These are phyloP conservation scores for Notospermus geniculatus DNA, from an alignment of 1,140 invertebrate genomes.

Conservation along the genomic window DNA sequence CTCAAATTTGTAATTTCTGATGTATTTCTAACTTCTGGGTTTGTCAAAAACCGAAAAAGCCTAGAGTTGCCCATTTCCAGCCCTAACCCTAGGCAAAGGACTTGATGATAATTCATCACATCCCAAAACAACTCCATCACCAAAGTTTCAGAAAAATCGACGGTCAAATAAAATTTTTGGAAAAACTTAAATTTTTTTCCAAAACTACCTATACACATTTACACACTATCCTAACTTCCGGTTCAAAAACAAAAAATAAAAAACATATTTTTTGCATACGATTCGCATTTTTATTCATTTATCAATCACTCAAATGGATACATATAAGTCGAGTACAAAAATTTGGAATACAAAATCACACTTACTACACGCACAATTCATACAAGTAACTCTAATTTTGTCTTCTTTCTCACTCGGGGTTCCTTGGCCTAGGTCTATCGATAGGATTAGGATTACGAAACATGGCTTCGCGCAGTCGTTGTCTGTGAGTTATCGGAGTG, in stretches of 20 bases:
- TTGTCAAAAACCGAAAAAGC: background rate
- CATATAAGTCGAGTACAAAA: no score
- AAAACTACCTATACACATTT: no score
- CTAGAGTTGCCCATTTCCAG: conserved; percentile 1
- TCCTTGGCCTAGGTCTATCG: background rate
- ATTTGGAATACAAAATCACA: no score
- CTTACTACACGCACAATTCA: no score
- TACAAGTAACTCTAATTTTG: no score
- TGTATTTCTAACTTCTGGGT: conserved; percentile 11
- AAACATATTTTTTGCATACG: background rate
- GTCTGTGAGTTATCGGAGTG: background rate
- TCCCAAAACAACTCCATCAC: conserved; percentile 4
- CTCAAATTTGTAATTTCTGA: conserved; percentile 4
- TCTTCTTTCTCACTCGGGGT: background rate
- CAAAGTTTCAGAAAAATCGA: conserved; percentile 3
- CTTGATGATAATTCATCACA: conserved; percentile 3
- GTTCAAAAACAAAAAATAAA: conserved; percentile 6
- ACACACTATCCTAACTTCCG: no score
- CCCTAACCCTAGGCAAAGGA: conserved; percentile 8
- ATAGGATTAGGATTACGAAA: background rate
- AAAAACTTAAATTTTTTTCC: conserved; percentile 12
- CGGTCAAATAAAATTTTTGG: conserved; percentile 8
- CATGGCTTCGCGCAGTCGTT: conserved; percentile 1
- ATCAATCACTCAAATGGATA: no score
- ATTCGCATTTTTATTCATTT: background rate